phyloP scores from a whole-genome alignment of 1,140 invertebrate genomes.

The Bombus pyrosoma region DNA sequence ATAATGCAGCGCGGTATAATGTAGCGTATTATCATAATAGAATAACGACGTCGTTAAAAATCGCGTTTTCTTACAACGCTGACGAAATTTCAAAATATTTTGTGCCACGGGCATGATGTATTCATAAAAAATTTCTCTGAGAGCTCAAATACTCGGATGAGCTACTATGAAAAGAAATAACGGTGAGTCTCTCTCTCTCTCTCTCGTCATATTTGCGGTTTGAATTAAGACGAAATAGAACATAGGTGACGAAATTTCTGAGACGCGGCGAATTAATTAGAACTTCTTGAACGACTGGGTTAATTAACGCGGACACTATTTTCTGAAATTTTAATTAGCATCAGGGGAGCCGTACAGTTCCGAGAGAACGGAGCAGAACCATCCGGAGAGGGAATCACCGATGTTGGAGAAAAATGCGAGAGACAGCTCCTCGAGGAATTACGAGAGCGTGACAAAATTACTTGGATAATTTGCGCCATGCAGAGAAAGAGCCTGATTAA shows the following conservation, averaged over 20 bases:
- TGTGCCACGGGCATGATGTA: too few species aligned
- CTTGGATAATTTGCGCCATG: slow-evolving; percentile 26
- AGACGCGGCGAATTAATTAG: background rate
- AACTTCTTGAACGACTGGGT: background rate
- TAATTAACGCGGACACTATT: slow-evolving; percentile 36
- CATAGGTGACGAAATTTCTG: background rate
- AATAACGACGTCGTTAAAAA: too few species aligned
- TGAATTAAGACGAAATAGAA: background rate
- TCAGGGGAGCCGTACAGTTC: background rate
- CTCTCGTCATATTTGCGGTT: background rate
- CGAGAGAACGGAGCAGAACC: background rate
- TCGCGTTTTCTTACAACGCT: too few species aligned
- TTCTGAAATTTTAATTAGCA: slow-evolving; percentile 43
- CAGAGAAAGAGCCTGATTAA: slow-evolving; percentile 11
- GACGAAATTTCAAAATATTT: too few species aligned
- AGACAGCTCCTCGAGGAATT: slow-evolving; percentile 8
- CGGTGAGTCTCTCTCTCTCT: too few species aligned
- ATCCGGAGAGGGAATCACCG: slow-evolving; percentile 27
- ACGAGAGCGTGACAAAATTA: slow-evolving; percentile 38
- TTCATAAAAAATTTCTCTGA: too few species aligned
- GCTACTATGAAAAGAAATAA: background rate
- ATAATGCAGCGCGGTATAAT: too few species aligned
- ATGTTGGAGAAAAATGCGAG: slow-evolving; percentile 23
- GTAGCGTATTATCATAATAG: too few species aligned
- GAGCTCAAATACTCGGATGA: background rate